Percentiles rank a stretch among this genome's conserved stretches.
These are phyloP conservation scores for Polypedilum pembai DNA, from an alignment of 1,140 invertebrate species.

Conservation along the genomic window DNA sequence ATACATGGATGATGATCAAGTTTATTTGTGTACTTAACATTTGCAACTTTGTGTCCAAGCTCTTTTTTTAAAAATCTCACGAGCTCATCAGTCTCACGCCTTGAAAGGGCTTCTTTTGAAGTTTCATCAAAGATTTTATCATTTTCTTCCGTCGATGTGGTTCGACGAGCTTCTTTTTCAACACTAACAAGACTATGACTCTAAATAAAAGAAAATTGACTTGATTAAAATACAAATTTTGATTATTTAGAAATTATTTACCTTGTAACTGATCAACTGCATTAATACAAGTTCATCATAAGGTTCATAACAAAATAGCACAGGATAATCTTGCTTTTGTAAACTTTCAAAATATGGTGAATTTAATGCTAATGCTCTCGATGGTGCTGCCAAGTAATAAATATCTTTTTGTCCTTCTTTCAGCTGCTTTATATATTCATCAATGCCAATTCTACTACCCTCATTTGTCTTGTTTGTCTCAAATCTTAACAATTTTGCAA, in stretches of 20 bases:
- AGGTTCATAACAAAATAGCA: conserved; percentile 90
- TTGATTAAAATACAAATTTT: background rate
- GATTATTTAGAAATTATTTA: too few relatives aligned
- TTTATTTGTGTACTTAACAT: conserved; percentile 73
- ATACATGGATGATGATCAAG: conserved; percentile 88
- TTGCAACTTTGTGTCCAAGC: conserved; percentile 56
- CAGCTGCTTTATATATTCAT: conserved; percentile 77
- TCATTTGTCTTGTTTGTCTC: conserved; percentile 74
- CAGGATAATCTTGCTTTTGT: conserved; percentile 78
- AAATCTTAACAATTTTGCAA: conserved; percentile 83
- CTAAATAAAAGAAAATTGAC: conserved; percentile 57
- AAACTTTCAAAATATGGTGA: conserved; percentile 94
- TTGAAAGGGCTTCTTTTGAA: background rate
- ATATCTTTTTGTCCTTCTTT: conserved; percentile 75
- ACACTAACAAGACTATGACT: conserved; percentile 75
- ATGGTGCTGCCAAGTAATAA: conserved; percentile 89
- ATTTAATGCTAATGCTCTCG: conserved; percentile 79
- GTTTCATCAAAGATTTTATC: background rate
- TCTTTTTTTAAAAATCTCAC: conserved; percentile 30
- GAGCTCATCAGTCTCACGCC: conserved; percentile 46
- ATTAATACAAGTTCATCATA: conserved; percentile 94
- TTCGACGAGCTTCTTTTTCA: conserved; percentile 86
- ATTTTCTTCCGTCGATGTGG: conserved; percentile 51
- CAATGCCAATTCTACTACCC: conserved; percentile 71
- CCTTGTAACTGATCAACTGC: conserved; percentile 53